phyloP scores from a whole-genome alignment of 2,797 vertebrate genomes.

The Aratinga solstitialis region DNA sequence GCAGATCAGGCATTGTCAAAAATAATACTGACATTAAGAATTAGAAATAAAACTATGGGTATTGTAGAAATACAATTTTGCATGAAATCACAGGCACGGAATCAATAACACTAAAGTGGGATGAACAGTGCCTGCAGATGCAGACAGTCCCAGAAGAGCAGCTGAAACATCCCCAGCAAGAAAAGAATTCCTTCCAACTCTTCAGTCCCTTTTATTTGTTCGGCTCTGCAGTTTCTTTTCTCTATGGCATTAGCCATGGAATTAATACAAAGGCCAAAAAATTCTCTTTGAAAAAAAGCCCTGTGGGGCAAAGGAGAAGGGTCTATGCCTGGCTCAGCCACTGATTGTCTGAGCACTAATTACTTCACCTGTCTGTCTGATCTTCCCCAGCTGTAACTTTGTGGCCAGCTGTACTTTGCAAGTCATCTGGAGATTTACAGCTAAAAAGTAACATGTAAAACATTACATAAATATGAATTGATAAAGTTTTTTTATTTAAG shows the following conservation, averaged over 20 bases:
- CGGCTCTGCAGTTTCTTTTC: slow-evolving; percentile 15
- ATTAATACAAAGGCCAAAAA: slow-evolving; percentile 53
- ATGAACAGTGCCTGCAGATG: slow-evolving; percentile 1
- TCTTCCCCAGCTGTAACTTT: not conserved
- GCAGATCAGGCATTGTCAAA: slow-evolving; percentile 35
- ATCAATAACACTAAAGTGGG: slow-evolving; percentile 8
- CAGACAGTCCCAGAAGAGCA: not conserved
- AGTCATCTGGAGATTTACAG: not conserved
- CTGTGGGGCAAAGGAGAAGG: not conserved
- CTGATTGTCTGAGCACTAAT: not conserved
- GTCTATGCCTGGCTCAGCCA: not conserved
- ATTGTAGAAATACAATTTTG: slow-evolving; percentile 46
- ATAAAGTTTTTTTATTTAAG: not conserved
- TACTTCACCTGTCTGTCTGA: not conserved
- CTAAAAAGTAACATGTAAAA: not conserved
- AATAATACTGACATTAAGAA: slow-evolving; percentile 42
- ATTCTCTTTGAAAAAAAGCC: not conserved
- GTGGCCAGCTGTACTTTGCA: not conserved
- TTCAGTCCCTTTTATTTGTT: slow-evolving; percentile 53
- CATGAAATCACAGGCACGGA: slow-evolving; percentile 17
- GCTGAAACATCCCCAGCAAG: not conserved
- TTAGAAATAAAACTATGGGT: slow-evolving; percentile 44
- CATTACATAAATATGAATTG: not conserved
- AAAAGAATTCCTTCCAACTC: not conserved
- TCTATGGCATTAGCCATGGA: slow-evolving; percentile 29